A percentile compares a stretch with the other conserved stretches of the same genome.
These are phyloP conservation scores for Harlomillsia oculata DNA, from an alignment of 1,140 invertebrate species.

Conservation along the genomic window DNA sequence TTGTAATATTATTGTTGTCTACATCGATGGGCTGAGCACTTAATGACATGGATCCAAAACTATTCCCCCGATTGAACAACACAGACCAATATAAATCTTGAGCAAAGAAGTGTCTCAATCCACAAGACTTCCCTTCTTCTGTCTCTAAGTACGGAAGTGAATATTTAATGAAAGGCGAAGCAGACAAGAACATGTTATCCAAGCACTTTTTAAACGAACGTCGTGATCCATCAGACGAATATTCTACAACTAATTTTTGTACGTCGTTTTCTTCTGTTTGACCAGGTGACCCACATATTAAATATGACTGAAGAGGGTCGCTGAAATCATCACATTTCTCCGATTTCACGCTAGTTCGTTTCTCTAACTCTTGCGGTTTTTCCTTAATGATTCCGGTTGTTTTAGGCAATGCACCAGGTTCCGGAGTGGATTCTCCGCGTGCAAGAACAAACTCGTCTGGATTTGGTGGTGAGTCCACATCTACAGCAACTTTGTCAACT, in stretches of 20 bases:
- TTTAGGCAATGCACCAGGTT: not conserved
- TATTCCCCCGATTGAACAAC: constrained; percentile 37
- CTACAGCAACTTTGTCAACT: not conserved
- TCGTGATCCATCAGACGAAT: constrained; percentile 11
- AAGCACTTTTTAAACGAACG: constrained; percentile 57
- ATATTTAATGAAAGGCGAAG: constrained; percentile 77
- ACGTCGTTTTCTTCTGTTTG: not conserved
- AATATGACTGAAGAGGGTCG: constrained; percentile 62
- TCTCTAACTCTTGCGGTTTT: constrained; percentile 37
- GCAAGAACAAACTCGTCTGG: constrained; percentile 22
- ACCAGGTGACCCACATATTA: constrained; percentile 46
- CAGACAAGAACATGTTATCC: constrained; percentile 63
- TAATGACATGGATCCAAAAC: not conserved
- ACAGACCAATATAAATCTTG: constrained; percentile 67
- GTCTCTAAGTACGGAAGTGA: constrained; percentile 82
- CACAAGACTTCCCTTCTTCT: constrained; percentile 64
- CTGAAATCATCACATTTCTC: constrained; percentile 50
- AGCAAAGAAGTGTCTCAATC: constrained; percentile 65
- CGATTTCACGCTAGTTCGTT: constrained; percentile 45
- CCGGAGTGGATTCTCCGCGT: constrained; percentile 8
- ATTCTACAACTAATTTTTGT: constrained; percentile 16
- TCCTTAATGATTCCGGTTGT: not conserved
- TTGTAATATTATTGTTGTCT: constrained; percentile 4
- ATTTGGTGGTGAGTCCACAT: not conserved
- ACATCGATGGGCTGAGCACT: constrained; percentile 1